Conservation (phyloP, 2,797 vertebrate species). For the Lateolabrax maculatus region DNA sequence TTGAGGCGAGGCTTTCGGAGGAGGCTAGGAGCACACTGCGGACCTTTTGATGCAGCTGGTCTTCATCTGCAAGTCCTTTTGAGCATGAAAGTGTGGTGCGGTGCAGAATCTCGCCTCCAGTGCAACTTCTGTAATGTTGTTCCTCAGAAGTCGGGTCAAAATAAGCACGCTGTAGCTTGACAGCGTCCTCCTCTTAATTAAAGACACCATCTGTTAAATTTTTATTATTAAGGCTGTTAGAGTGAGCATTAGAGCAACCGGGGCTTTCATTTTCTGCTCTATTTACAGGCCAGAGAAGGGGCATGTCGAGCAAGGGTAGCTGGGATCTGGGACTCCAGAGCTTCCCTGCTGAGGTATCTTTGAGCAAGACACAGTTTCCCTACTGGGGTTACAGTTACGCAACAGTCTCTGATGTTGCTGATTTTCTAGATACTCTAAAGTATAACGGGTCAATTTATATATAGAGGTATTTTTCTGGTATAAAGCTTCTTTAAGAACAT, state of each 20-base stretch:
- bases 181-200: slow-evolving; percentile 63
- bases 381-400: neutral
- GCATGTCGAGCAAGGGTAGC: slow-evolving; percentile 1
- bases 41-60: slow-evolving; percentile 69
- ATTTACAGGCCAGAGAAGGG: slow-evolving; percentile 44
- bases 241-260: slow-evolving; percentile 11
- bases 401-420: neutral
- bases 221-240: slow-evolving; percentile 60
- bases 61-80: slow-evolving; percentile 79
- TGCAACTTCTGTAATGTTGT: slow-evolving; percentile 53
- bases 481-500: neutral
- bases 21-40: slow-evolving; percentile 36
- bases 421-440: neutral
- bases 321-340: neutral
- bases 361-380: slow-evolving; percentile 25
- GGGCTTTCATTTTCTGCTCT: slow-evolving; percentile 58
- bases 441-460: neutral
- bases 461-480: neutral
- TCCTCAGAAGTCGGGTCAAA: slow-evolving; percentile 59
- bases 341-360: slow-evolving; percentile 25
- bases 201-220: slow-evolving; percentile 74
- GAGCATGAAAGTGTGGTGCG: slow-evolving; percentile 65
- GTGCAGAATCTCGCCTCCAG: slow-evolving; percentile 56
- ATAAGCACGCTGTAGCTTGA: slow-evolving; percentile 27
- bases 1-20: slow-evolving; percentile 29